Evolutionary conservation across 1,140 invertebrate genomes (phyloP), one percentile per base, ranked within the genome.

Genomic region (Rhagoletis zephyria): DNA sequence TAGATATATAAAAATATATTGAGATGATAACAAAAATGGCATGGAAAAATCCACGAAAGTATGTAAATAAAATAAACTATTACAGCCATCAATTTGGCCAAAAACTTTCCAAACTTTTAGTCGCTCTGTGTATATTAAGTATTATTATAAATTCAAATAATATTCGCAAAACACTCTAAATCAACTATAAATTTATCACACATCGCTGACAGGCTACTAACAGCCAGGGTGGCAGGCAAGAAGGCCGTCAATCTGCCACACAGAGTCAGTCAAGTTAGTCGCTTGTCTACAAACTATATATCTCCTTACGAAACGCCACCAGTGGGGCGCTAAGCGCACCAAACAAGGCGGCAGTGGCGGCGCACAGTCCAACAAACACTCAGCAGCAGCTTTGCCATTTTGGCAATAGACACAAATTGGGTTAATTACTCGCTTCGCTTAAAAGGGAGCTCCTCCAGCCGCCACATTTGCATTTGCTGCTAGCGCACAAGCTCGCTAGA

Each of bases 341-440:
- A 74, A 74, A 74, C 70, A 74, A 74, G 70, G 45, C 40, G 42
- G 70, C 16, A 48, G 51, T 56, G 64, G 64, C 64, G 40, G 64
- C 40, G 9, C 64, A 7, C 19, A 40, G 64, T 30, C 30, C 30
- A 30, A 30, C 30, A 19, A 6, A 1, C 64, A 67, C 40, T 67
- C 64, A 30, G 40, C 64, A 4, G 40, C 64, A 4, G 45, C 40
- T 74, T 48, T 51, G n/a, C 70, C 40, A 45, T 74, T 74, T 74
- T 74, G 4, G 70, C 70, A 48, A 74, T 48, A 2, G 42, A 3
- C 42, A 74, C 45, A 74, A 74, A 74, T 74, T 74, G 70, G 70
- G 70, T 74, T 74, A 74, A 74, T 74, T 74, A 74, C 70, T 74
- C 70, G 70, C 70, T 74, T 74, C 70, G 70, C 14, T 48, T 48